Base-by-base conservation (phyloP, 2,113 vertebrate genomes). In the Zosterops japonicus region DNA sequence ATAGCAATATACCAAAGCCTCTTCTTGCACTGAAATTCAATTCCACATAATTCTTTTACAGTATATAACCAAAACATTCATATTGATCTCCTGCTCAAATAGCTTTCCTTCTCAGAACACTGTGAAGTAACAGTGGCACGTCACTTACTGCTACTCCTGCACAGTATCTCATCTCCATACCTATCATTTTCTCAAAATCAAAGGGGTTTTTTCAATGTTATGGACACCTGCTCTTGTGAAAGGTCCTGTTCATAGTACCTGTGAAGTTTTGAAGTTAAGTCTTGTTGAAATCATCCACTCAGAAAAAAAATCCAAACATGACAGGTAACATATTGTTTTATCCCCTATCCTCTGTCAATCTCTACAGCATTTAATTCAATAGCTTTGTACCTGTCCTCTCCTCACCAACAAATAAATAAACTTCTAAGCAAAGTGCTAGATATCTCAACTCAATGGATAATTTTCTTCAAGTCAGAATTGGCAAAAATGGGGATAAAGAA, bases 11-110 rank as follows among this genome's bases (percentile, higher is more conserved):
- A 61, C 52, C 24, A 70, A 90, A 92, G 64, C n/a, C 16, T 52
- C 57, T 83, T 89, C 74, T 90, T 83, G 29, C 29, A 82, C 10
- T 86, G 75, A 91, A 92, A 92, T 84, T 87, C 72, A 90, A 88
- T 91, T 89, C 80, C 35, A 91, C 59, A 56, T 53, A 24, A 61
- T 46, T 13, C 44, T 35, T 88, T n/a, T 42, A 61, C n/a, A 69
- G 27, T 77, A 75, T 41, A 84, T 49, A 89, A 85, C 67, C 33
- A 83, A 83, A 96, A 57, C 36, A 31, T 27, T 65, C 60, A 20
- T 60, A 91, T 31, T 70, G 75, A 92, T 97, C 74, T 89, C 76
- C 67, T 47, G 28, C 35, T 83, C 14, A 70, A 95, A 90, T 15
- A 89, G 50, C 25, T 87, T 55, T 65, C 36, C 65, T 61, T 87